These are phyloP conservation scores for Zaprionus vittiger DNA, from an alignment of 1,140 invertebrate species.

Conservation along the genomic window DNA sequence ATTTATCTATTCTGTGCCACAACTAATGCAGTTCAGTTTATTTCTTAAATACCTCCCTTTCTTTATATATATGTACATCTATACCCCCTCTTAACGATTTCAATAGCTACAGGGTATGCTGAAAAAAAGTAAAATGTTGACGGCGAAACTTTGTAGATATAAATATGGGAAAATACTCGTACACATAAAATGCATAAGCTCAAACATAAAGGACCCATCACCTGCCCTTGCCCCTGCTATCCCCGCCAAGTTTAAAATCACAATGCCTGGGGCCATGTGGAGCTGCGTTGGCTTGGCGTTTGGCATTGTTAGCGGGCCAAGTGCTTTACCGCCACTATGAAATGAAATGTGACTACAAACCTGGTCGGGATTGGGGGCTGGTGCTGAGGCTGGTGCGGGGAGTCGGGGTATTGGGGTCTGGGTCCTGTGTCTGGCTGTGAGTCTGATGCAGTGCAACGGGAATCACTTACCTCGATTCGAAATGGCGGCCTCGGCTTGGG, in stretches of 20 bases:
- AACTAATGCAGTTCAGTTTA: not conserved
- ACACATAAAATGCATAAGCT: slow-evolving; percentile 47
- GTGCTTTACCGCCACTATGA: slow-evolving; percentile 1
- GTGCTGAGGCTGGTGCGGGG: not conserved
- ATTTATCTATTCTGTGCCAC: not conserved
- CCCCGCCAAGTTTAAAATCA: not conserved
- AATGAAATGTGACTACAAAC: slow-evolving; percentile 1
- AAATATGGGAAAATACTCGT: slow-evolving; percentile 42
- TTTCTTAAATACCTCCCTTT: not conserved
- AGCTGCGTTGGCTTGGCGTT: slow-evolving; percentile 2
- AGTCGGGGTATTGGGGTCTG: not conserved
- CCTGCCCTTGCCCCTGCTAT: not conserved
- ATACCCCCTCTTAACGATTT: not conserved
- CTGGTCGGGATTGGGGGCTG: not conserved
- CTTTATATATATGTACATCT: not conserved
- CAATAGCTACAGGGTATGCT: slow-evolving; percentile 14
- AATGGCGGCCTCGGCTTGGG: slow-evolving; percentile 74
- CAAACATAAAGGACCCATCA: slow-evolving; percentile 3
- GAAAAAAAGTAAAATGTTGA: slow-evolving; percentile 43
- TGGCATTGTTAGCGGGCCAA: slow-evolving; percentile 4
- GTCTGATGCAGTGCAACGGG: slow-evolving; percentile 10
- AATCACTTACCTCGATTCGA: slow-evolving; percentile 84
- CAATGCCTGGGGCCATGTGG: slow-evolving; percentile 2
- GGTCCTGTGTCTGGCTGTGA: slow-evolving; percentile 1
- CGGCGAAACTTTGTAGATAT: slow-evolving; percentile 51